Evolutionary conservation across 2,888 invertebrate species (phyloP), one percentile per base, ranked within the genome.

Genomic region (Nomada hirtipes): DNA sequence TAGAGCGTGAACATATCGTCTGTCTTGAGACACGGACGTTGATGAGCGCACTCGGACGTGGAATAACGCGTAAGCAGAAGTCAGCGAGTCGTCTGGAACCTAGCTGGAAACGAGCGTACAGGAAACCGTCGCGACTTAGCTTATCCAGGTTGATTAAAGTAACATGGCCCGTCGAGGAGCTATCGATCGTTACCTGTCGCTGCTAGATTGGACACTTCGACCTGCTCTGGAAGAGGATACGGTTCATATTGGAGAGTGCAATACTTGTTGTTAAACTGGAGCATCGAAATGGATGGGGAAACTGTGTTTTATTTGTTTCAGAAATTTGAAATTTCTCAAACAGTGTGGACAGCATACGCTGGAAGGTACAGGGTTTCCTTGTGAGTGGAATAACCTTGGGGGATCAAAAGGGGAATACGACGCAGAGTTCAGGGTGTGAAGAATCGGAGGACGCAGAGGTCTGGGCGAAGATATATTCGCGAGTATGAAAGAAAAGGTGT

Each of bases 1-100:
- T 87, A 82, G 87, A 84, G 86, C 86, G 87, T 84, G 88, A 88
- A 88, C 80, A 36, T 88, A 86, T 76, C 81, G 76, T 74, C 70
- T 72, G 72, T 75, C 74, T 84, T 77, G 57, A 71, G 65, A 75
- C 50, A 47, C 44, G 72, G 44, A 53, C 71, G 75, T 68, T 85
- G 87, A 87, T 80, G 86, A 83, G 86, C 64, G 72, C 20, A 52
- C 64, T 36, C 53, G 68, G 53, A 74, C 76, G 79, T 64, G 84
- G 75, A 76, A 80, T 79, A 87, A 82, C 77, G 79, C 75, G 74
- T 74, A 64, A 70, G 50, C 76, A 20, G 47, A 44, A 23, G 47
- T 59, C 11, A 36, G 72, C n/a, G 23, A 55, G 26, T 44, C 29
- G 26, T 42, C 26, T 10, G 69, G 50, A 60, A 71, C 36, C n/a